Conservation (phyloP, 1,140 invertebrate genomes). For the Brachionus plicatilis region DNA sequence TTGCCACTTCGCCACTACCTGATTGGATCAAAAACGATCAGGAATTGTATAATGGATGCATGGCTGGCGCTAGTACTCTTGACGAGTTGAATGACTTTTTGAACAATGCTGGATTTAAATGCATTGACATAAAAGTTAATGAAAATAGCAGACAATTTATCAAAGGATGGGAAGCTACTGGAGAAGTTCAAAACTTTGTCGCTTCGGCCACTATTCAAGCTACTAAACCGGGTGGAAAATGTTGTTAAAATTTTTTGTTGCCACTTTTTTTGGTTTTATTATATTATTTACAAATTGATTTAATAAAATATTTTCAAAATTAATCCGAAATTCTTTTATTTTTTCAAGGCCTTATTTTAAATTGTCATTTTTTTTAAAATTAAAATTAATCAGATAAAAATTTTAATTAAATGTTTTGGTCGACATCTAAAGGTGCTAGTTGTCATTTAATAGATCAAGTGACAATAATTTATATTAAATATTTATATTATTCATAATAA, state of each 20-base stretch:
- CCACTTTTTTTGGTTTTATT: background rate
- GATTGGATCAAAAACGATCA: slow-evolving; percentile 8
- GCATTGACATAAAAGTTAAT: background rate
- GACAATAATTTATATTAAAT: too few relatives aligned
- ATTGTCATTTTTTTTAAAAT: too few relatives aligned
- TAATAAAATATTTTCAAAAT: too few relatives aligned
- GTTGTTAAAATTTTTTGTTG: background rate
- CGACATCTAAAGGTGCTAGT: too few relatives aligned
- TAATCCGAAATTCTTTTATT: too few relatives aligned
- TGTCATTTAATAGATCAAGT: too few relatives aligned
- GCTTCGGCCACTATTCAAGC: slow-evolving; percentile 23
- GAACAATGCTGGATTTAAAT: background rate
- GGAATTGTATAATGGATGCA: slow-evolving; percentile 24
- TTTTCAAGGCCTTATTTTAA: too few relatives aligned
- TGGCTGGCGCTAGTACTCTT: slow-evolving; percentile 14
- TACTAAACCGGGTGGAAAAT: background rate
- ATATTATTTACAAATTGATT: background rate
- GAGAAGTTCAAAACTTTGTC: slow-evolving; percentile 9
- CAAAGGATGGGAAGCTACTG: background rate
- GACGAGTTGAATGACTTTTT: background rate
- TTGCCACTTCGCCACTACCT: background rate
- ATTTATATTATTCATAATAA: too few relatives aligned
- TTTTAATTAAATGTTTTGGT: too few relatives aligned
- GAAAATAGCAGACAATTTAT: slow-evolving; percentile 20
- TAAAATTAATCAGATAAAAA: too few relatives aligned